phyloP scores from a whole-genome alignment of 2,888 invertebrate genomes.

The Patella caerulea region DNA sequence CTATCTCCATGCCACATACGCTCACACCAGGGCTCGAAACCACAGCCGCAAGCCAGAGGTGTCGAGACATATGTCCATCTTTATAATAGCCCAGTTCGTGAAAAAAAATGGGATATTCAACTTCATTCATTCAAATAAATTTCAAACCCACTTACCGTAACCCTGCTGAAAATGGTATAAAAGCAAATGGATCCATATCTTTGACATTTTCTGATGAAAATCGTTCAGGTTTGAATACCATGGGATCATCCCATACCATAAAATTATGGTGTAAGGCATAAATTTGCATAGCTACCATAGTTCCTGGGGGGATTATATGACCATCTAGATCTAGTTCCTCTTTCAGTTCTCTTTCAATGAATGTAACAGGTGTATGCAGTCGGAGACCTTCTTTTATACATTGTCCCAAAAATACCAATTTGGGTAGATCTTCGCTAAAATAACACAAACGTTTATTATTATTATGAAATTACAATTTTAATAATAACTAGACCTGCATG shows the following conservation, averaged over 20 bases:
- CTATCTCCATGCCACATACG: too few species aligned
- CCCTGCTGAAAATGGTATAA: constrained; percentile 61
- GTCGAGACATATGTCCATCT: too few species aligned
- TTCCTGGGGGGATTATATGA: constrained; percentile 43
- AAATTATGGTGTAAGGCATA: constrained; percentile 55
- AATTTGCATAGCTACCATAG: constrained; percentile 41
- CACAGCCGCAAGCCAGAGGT: too few species aligned
- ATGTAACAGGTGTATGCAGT: constrained; percentile 52
- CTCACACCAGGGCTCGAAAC: too few species aligned
- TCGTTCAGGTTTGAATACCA: constrained; percentile 52
- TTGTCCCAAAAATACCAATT: constrained; percentile 49
- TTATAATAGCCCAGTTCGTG: too few species aligned
- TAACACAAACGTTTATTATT: too few species aligned
- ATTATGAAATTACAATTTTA: too few species aligned
- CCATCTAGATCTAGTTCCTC: constrained; percentile 51
- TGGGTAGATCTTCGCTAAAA: constrained; percentile 54
- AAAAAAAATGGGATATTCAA: too few species aligned
- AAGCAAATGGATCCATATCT: constrained; percentile 51
- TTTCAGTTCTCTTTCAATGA: constrained; percentile 43
- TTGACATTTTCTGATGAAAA: constrained; percentile 49
- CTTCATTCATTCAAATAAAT: constrained; percentile 19
- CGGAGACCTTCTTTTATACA: constrained; percentile 62
- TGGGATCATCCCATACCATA: constrained; percentile 50
- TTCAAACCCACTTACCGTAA: constrained; percentile 39
- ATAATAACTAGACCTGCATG: too few species aligned